Conservation (phyloP, 2,888 invertebrate genomes). For the Melanargia galathea region DNA sequence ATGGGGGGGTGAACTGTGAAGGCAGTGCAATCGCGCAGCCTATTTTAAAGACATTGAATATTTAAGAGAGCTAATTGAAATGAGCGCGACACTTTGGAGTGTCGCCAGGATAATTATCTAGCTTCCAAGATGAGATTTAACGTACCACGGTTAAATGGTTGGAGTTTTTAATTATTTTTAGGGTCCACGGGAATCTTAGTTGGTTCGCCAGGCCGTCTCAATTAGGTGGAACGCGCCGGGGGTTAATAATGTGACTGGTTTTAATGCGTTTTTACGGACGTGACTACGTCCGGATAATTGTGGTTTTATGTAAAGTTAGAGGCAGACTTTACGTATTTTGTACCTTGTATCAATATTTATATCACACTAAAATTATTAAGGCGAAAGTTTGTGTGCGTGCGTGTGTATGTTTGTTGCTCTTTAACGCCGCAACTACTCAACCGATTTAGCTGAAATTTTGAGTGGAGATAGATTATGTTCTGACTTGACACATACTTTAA, state of each 20-base stretch:
- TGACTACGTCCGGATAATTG: slow-evolving; percentile 7
- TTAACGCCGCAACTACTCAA: too few relatives aligned
- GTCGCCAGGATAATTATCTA: slow-evolving; percentile 81
- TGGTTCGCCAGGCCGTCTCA: slow-evolving; percentile 41
- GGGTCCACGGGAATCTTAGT: slow-evolving; percentile 45
- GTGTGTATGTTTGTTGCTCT: too few relatives aligned
- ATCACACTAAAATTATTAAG: too few relatives aligned
- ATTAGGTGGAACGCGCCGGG: slow-evolving; percentile 38
- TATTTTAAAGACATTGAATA: slow-evolving; percentile 83
- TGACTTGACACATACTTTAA: too few relatives aligned
- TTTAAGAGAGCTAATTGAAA: slow-evolving; percentile 82
- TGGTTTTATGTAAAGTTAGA: background rate
- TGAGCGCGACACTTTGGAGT: slow-evolving; percentile 81
- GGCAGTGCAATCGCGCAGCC: slow-evolving; percentile 74
- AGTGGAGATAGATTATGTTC: too few relatives aligned
- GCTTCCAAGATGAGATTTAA: slow-evolving; percentile 80
- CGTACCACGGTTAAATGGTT: slow-evolving; percentile 73
- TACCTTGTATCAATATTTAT: too few relatives aligned
- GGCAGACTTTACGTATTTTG: background rate
- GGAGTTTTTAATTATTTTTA: slow-evolving; percentile 59
- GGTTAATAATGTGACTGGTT: slow-evolving; percentile 37
- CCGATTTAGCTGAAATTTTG: too few relatives aligned
- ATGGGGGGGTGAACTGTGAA: too few relatives aligned
- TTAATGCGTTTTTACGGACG: slow-evolving; percentile 27
- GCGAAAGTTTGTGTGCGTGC: too few relatives aligned